Conservation (phyloP, 2,888 invertebrate genomes). For the Drosophila colorata region DNA sequence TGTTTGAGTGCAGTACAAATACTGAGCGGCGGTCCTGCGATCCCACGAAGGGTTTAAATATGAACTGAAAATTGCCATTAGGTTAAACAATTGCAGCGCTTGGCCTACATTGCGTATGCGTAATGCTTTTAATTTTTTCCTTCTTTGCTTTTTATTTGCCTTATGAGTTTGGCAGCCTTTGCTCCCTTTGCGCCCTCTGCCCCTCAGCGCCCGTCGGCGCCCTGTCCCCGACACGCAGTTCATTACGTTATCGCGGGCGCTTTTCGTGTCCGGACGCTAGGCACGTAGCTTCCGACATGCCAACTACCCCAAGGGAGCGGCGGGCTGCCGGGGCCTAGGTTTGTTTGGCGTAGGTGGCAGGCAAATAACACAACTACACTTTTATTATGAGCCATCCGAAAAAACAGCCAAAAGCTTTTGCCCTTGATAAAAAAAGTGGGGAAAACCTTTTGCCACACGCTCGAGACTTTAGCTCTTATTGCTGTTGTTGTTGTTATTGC, state of each 20-base stretch:
- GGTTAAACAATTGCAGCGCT: constrained; percentile 72
- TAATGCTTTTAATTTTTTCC: constrained; percentile 65
- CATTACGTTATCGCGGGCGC: constrained; percentile 80
- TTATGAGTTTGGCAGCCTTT: constrained; percentile 55
- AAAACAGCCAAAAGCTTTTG: constrained; percentile 53
- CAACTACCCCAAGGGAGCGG: constrained; percentile 23
- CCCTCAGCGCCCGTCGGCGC: too few species aligned
- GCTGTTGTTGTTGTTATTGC: constrained; percentile 25
- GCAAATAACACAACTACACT: constrained; percentile 32
- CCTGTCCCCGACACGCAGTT: constrained; percentile 45
- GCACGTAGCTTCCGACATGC: constrained; percentile 80
- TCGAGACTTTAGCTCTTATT: constrained; percentile 33
- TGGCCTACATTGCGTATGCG: constrained; percentile 80
- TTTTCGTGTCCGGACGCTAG: constrained; percentile 76
- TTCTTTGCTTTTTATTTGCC: constrained; percentile 44
- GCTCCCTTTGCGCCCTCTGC: not conserved
- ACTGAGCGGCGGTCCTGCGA: constrained; percentile 1
- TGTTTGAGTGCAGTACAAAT: constrained; percentile 68
- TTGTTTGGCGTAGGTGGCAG: constrained; percentile 6
- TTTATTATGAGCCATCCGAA: constrained; percentile 37
- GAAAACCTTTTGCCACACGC: constrained; percentile 55
- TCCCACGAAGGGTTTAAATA: constrained; percentile 21
- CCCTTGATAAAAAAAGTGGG: constrained; percentile 20
- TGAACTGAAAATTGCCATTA: constrained; percentile 63
- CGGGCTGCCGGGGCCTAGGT: not conserved